Conservation (phyloP, 1,140 invertebrate genomes). For the Polyergus mexicanus region DNA sequence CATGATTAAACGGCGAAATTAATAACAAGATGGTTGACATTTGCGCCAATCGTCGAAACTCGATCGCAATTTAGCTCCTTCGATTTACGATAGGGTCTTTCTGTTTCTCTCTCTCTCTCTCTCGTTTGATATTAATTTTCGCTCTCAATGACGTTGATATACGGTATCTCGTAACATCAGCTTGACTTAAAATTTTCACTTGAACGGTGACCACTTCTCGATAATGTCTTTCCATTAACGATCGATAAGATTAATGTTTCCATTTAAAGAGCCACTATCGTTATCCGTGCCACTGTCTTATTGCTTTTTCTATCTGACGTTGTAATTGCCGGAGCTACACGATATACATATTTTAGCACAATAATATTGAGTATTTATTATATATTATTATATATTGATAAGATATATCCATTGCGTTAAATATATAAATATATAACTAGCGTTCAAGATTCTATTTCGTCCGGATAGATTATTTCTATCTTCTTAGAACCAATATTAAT, state of each 20-base stretch:
- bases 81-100: conserved; percentile 6
- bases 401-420: too few relatives aligned
- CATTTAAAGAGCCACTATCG: conserved; percentile 48
- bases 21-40: conserved; percentile 8
- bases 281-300: conserved; percentile 33
- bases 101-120: too few relatives aligned
- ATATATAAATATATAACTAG: too few relatives aligned
- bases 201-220: conserved; percentile 62
- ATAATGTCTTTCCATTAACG: conserved; percentile 67
- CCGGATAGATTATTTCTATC: not conserved
- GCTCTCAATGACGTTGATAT: not conserved
- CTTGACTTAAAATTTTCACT: conserved; percentile 66
- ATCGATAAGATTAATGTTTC: conserved; percentile 74
- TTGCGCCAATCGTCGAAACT: not conserved
- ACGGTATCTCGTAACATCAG: conserved; percentile 62
- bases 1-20: conserved; percentile 39
- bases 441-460: not conserved
- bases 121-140: conserved; percentile 29
- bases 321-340: not conserved
- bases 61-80: conserved; percentile 12
- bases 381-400: too few relatives aligned
- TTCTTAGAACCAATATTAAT: conserved; percentile 2
- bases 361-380: not conserved
- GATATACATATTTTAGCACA: conserved; percentile 2
- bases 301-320: conserved; percentile 12